Conservation (phyloP, 2,888 invertebrate genomes). For the Hypomecis punctinalis region DNA sequence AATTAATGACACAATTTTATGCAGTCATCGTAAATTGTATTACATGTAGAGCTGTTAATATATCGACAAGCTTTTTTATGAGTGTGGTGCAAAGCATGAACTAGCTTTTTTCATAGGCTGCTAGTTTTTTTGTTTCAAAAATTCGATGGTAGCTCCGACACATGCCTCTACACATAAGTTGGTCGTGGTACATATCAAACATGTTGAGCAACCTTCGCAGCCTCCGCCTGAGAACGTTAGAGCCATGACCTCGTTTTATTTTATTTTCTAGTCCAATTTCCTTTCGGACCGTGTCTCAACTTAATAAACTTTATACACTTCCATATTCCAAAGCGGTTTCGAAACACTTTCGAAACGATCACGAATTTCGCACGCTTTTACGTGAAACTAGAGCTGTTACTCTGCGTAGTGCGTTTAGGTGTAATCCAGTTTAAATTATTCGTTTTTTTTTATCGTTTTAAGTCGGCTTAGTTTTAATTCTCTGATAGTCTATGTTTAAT, state of each 20-base stretch:
- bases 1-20: slow-evolving; percentile 9
- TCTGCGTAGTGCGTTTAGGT: slow-evolving; percentile 28
- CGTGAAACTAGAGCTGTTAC: slow-evolving; percentile 44
- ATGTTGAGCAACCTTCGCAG: slow-evolving; percentile 61
- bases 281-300: slow-evolving; percentile 70
- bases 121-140: not conserved
- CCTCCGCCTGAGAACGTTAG: slow-evolving; percentile 60
- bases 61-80: not conserved
- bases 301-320: slow-evolving; percentile 66
- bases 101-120: not conserved
- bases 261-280: slow-evolving; percentile 78
- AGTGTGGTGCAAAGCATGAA: not conserved
- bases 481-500: not conserved
- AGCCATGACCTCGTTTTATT: slow-evolving; percentile 71
- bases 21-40: slow-evolving; percentile 15
- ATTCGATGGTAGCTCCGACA: slow-evolving; percentile 2
- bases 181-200: slow-evolving; percentile 43
- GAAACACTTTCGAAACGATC: slow-evolving; percentile 68
- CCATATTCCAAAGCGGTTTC: slow-evolving; percentile 68
- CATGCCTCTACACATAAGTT: slow-evolving; percentile 41
- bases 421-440: slow-evolving; percentile 25
- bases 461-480: slow-evolving; percentile 1
- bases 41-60: slow-evolving; percentile 2
- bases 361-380: slow-evolving; percentile 67
- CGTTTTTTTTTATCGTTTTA: slow-evolving; percentile 19